Conservation (phyloP, 2,797 vertebrate species). For the Ispidina lecontei region DNA sequence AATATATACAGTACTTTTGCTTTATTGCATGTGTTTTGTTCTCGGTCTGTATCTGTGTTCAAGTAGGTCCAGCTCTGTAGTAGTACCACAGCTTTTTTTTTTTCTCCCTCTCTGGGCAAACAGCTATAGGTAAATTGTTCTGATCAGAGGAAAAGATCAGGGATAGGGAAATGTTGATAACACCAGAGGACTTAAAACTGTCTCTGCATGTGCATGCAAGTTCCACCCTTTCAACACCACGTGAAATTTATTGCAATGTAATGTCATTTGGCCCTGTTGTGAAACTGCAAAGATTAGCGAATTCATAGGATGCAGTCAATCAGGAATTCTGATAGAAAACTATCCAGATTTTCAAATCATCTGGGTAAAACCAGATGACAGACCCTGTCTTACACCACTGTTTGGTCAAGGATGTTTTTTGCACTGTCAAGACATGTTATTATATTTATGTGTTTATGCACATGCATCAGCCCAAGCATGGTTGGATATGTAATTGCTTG, state of each 20-base stretch:
- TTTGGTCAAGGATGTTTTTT: not conserved
- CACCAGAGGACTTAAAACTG: not conserved
- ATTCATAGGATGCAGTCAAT: not conserved
- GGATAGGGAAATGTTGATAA: not conserved
- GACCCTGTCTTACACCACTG: not conserved
- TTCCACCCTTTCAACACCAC: not conserved
- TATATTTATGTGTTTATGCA: not conserved
- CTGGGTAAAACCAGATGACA: not conserved
- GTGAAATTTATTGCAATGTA: not conserved
- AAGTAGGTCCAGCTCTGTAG: not conserved
- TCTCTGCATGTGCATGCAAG: not conserved
- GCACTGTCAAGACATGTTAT: not conserved
- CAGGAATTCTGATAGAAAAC: not conserved
- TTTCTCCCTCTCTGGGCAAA: not conserved
- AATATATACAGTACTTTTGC: not conserved
- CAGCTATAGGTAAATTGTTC: not conserved
- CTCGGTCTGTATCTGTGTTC: not conserved
- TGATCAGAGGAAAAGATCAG: not conserved
- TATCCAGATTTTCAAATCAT: not conserved
- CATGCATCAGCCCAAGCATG: rapidly evolving
- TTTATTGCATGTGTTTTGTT: not conserved
- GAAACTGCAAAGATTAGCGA: not conserved
- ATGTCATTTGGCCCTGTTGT: not conserved
- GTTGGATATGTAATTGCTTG: not conserved
- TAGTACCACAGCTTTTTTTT: not conserved